Base-by-base conservation (phyloP, 2,888 invertebrate genomes). In the Pardosa pseudoannulata region DNA sequence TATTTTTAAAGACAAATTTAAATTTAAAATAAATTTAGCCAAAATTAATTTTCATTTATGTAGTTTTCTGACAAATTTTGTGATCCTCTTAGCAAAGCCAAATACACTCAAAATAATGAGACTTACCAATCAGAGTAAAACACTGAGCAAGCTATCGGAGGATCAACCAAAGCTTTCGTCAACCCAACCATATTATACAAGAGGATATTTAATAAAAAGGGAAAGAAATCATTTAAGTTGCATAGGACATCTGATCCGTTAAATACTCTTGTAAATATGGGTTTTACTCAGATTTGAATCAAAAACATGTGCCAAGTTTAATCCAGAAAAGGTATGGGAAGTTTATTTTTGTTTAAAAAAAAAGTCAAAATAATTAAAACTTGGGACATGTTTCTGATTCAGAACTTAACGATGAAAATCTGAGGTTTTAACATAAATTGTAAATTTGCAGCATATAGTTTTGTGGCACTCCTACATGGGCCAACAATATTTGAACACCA, bases 81-180 rank as follows among this genome's bases (percentile, higher is more conserved):
- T 85, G 83, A 85, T 85, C 83, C 83, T 56, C 68, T 78, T 78
- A 23, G n/a, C 29, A 31, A 67, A 32, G 46, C 41, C 19, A 28
- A 19, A 41, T 23, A 41, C 31, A n/a, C n/a, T 13, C n/a, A 62
- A 39, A 32, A 31, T 19, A 27, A 64, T n/a, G 5, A 50, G 6
- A 27, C 32, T 3, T 7, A 19, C 67, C 11, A n/a, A 29, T 56
- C 78, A 9, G 73, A 78, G 73, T 56, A 70, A 85, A 78, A 85
- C 83, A 32, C 64, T 85, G 83, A 73, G 83, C 67, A 68, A 85
- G 83, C 78, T 73, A 73, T 27, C 73, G 36, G 62, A 73, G 83
- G 83, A 78, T 78, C 78, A 6, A 6, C 78, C 78, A 41, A 16
- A 68, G 83, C 78, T 78, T 68, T 36, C 31, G 3, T 56, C 62